These are phyloP conservation scores for Oscheius sp. DNA, from an alignment of 1,140 invertebrate genomes.

Conservation along the genomic window DNA sequence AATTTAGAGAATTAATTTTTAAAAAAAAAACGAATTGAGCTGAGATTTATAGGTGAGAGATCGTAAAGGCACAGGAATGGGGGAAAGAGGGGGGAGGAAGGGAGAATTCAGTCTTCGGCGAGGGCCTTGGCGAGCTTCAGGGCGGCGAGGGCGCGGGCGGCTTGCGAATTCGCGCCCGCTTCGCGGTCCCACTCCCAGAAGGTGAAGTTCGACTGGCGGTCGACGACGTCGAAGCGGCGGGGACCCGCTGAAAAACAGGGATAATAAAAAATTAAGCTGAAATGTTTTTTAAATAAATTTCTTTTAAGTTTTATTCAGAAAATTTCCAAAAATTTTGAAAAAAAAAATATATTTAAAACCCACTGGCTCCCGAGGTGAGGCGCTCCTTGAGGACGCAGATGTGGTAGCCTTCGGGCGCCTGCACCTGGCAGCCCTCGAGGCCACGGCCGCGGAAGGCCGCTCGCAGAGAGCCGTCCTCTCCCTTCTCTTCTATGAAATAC, in stretches of 20 bases:
- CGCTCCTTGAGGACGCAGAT: slow-evolving; percentile 21
- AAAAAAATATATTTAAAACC: too few species aligned
- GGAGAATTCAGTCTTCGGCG: not conserved
- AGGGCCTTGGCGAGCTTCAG: slow-evolving; percentile 7
- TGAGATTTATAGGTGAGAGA: too few species aligned
- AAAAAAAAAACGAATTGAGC: too few species aligned
- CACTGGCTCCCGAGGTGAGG: too few species aligned
- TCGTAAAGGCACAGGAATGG: too few species aligned
- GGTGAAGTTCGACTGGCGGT: not conserved
- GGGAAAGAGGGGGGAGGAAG: not conserved
- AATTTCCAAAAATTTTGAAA: not conserved
- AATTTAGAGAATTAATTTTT: too few species aligned
- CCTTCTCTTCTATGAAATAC: slow-evolving; percentile 20
- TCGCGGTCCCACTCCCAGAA: slow-evolving; percentile 24
- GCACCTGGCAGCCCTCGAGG: slow-evolving; percentile 17
- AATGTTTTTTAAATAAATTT: too few species aligned
- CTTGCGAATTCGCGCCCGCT: not conserved
- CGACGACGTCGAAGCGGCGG: not conserved
- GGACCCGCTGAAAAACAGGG: not conserved
- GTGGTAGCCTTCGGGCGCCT: slow-evolving; percentile 14
- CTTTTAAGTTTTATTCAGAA: not conserved
- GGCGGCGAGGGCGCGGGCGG: not conserved
- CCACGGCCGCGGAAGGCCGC: slow-evolving; percentile 17
- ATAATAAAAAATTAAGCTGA: not conserved
- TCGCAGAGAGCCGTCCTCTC: not conserved